A percentile compares a stretch with the other conserved stretches of the same genome.
Conservation (phyloP, 2,888 invertebrate species). For the Agrochola litura region DNA sequence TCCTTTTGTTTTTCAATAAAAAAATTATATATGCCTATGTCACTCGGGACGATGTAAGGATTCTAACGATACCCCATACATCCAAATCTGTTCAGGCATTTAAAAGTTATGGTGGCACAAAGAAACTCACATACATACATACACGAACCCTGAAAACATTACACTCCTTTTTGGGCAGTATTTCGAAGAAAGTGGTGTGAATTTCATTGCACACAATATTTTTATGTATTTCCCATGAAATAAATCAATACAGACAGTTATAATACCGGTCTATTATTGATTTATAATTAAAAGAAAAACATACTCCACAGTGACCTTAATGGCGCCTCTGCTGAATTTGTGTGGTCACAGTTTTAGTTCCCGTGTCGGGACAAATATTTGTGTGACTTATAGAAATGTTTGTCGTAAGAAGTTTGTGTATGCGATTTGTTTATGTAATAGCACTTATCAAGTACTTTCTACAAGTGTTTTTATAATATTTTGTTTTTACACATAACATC, state of each 20-base stretch:
- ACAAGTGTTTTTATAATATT: background rate
- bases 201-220: background rate
- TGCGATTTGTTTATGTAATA: slow-evolving; percentile 27
- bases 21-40: no score
- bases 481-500: background rate
- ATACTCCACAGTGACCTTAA: slow-evolving; percentile 27
- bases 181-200: background rate
- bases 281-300: slow-evolving; percentile 43
- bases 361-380: slow-evolving; percentile 52
- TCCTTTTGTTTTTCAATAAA: no score
- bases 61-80: no score
- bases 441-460: background rate
- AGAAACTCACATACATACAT: no score
- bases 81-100: no score
- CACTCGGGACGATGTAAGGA: no score
- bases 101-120: no score
- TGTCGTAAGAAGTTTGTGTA: slow-evolving; percentile 13
- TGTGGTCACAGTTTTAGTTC: slow-evolving; percentile 26
- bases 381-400: slow-evolving; percentile 26
- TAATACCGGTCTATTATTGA: slow-evolving; percentile 31
- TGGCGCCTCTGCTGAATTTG: slow-evolving; percentile 14
- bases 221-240: slow-evolving; percentile 23
- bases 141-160: no score
- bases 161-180: no score
- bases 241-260: background rate